Base-by-base conservation (phyloP, 2,797 vertebrate species). In the Acrossocheilus wenchowensis region DNA sequence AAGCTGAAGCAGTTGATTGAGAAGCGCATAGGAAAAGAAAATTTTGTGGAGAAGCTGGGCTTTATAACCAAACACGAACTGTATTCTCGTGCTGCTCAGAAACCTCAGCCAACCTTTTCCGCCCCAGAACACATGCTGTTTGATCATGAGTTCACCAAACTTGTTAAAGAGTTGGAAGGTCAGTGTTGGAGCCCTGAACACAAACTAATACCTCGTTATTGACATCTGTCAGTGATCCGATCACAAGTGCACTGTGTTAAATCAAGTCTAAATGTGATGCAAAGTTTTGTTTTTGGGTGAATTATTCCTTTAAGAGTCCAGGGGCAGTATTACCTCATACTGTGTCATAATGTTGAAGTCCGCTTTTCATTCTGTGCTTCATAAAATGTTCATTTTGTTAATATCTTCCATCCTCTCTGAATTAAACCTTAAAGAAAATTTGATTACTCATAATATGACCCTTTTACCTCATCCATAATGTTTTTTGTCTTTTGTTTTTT, bases 1-100 rank as follows among this genome's bases (percentile, higher is more conserved):
- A 99, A 99, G 91, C 93, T 99, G 87, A 99, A 99, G 90, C 98
- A 99, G 93, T 95, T 99, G 90, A 98, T 99, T 34, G 98, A 99
- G 94, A 99, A 99, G 93, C 95, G 98, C 81, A 99, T 99, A 83
- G 98, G 98, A 84, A 98, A 98, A 90, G 98, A 99, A 89, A 99
- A 98, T 94, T 99, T 99, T 89, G 96, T 97, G 57, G 98, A 99
- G 93, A 99, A 99, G 91, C 95, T 99, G 62, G 96, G 97, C 89
- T 99, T 98, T 92, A 97, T 99, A 93, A 98, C 96, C 90, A 99
- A 99, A 88, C 98, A 99, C 2, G 98, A 99, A 90, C 94, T 98
- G 80, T 99, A 99, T 93, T 99, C 98, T 0, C 96, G 97, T 84
- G 98, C 98, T 0, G 97, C 96, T 50, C 98, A 98, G 94, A 99